These are phyloP conservation scores for Junco hyemalis DNA, from an alignment of 2,113 vertebrate genomes.

Conservation along the genomic window DNA sequence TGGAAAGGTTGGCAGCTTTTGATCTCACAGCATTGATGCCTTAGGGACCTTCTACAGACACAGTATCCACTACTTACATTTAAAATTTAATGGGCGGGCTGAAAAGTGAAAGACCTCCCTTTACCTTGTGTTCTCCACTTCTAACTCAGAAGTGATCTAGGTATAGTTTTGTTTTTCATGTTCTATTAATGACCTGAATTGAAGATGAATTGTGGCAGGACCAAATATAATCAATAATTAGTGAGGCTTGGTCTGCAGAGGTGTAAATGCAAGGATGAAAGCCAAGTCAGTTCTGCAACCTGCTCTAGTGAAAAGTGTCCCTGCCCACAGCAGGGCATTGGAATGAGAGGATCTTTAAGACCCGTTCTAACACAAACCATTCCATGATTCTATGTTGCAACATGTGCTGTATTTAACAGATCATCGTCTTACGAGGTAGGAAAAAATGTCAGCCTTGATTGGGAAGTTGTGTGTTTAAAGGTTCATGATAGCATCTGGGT, in stretches of 20 bases:
- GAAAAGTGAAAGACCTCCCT: not conserved
- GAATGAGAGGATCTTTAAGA: not conserved
- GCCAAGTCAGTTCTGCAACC: not conserved
- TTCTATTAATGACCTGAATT: not conserved
- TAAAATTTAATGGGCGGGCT: not conserved
- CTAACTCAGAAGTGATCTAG: not conserved
- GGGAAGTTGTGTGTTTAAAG: not conserved
- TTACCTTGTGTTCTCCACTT: not conserved
- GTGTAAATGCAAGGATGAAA: not conserved
- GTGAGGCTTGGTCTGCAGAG: not conserved
- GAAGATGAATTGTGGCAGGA: not conserved
- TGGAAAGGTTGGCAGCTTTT: not conserved
- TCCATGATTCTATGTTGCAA: not conserved
- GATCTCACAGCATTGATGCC: not conserved
- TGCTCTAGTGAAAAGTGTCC: not conserved
- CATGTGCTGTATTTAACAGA: not conserved
- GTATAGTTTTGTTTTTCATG: not conserved
- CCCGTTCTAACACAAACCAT: not conserved
- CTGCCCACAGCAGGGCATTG: not conserved
- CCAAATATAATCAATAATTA: not conserved
- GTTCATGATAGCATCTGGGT: not conserved
- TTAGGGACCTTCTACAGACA: not conserved
- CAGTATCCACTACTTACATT: not conserved
- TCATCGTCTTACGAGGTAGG: not conserved
- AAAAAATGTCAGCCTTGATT: not conserved